phyloP scores from a whole-genome alignment of 1,140 invertebrate genomes.

The Drosophila tristis region DNA sequence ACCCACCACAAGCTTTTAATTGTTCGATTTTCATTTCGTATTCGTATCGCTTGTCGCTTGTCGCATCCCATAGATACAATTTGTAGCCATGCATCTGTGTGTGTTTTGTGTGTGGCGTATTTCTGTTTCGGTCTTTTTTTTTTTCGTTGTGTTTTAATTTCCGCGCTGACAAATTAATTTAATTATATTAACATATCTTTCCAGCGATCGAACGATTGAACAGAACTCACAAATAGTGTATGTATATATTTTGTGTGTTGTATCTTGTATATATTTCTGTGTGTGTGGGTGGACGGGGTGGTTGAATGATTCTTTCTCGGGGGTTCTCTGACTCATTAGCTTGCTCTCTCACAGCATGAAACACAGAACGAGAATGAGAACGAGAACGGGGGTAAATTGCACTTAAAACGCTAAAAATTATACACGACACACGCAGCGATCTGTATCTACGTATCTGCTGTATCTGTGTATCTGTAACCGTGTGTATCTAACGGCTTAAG shows the following conservation, averaged over 20 bases:
- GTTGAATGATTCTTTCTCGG: constrained; percentile 16
- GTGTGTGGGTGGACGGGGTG: constrained; percentile 15
- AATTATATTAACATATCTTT: constrained; percentile 82
- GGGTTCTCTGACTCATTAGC: constrained; percentile 68
- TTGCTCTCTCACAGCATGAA: neutral
- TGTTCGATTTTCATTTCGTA: constrained; percentile 78
- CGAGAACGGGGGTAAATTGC: constrained; percentile 53
- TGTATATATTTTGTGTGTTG: constrained; percentile 8
- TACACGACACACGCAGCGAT: constrained; percentile 67
- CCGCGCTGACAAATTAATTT: constrained; percentile 82
- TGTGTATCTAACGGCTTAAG: constrained; percentile 61
- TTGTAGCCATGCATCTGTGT: neutral
- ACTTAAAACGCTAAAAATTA: constrained; percentile 81
- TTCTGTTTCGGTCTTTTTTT: constrained; percentile 39
- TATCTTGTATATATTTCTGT: constrained; percentile 1
- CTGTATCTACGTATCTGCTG: constrained; percentile 31
- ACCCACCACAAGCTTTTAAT: constrained; percentile 61
- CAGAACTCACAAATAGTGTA: constrained; percentile 33
- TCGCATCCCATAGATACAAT: constrained; percentile 54
- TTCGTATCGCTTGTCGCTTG: constrained; percentile 59
- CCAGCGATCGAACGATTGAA: constrained; percentile 76
- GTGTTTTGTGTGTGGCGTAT: constrained; percentile 7
- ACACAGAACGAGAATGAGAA: no score
- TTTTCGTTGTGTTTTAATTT: constrained; percentile 67
- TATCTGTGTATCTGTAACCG: constrained; percentile 28